Evolutionary conservation across 2,113 vertebrate genomes (phyloP), one percentile per base, ranked within the genome.

Genomic region (Cyprinodon variegatus): DNA sequence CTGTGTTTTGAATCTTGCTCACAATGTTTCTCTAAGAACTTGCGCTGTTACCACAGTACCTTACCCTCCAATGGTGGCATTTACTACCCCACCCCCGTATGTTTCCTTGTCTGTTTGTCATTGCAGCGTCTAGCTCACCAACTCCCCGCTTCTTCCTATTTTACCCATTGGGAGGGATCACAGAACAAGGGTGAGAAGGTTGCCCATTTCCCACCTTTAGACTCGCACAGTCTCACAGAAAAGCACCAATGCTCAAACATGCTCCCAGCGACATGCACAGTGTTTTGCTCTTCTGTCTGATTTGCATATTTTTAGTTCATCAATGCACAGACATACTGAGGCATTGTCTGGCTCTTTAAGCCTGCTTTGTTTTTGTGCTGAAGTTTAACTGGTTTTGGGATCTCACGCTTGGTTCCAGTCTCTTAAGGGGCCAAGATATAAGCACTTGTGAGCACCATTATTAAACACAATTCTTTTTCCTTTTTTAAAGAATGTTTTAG

Each of bases 121-220:
- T 68, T 61, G 72, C 85, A 70, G 70, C 64, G 67, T 83, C 83
- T 81, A 82, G 83, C 89, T 91, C 87, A 74, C 76, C 75, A 75
- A 46, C 78, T 89, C 83, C 74, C 84, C 73, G 82, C 82, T 88
- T 80, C 71, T 82, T 70, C 77, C 81, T 71, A 71, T 90, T 90
- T 86, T 81, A 70, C 70, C 53, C 89, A 60, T 57, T 38, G 76
- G 82, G 77, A 76, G 76, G 50, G 68, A 88, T 88, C 77, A 81
- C 88, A 87, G 88, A 80, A 87, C 74, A 64, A 89, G 89, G 94
- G 93, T 94, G 91, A 94, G 89, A 84, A 93, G 93, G 93, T 94
- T 94, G 88, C 83, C 84, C 65, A 76, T 91, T 95, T 95, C 94
- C 92, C 94, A 94, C 93, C 93, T 91, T 84, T 78, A 68, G 74